Evolutionary conservation across 2,797 vertebrate species (phyloP).

Genomic region (Esox lucius): DNA sequence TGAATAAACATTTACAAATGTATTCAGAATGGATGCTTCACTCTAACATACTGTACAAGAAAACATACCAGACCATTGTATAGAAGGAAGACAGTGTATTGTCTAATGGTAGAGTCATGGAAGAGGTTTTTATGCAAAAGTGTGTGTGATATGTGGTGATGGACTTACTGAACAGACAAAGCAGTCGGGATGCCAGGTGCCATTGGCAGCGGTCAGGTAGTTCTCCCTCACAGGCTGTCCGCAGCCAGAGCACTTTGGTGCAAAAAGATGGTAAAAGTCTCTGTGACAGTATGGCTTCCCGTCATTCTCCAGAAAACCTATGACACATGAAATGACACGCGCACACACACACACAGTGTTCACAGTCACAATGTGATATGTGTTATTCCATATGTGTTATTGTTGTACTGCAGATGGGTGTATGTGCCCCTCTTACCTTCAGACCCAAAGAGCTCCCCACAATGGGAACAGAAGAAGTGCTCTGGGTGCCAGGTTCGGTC

Average conservation of each 20-base stretch:
- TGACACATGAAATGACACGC: not conserved
- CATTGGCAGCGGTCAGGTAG: slow-evolving; percentile 87
- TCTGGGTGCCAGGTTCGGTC: slow-evolving; percentile 91
- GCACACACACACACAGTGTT: not conserved
- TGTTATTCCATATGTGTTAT: not conserved
- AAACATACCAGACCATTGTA: too few species aligned
- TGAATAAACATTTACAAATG: too few species aligned
- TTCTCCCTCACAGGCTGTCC: slow-evolving; percentile 77
- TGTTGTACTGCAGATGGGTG: not conserved
- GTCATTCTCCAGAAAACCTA: slow-evolving; percentile 83
- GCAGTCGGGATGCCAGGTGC: slow-evolving; percentile 89
- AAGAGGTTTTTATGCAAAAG: not conserved
- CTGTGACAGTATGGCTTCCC: slow-evolving; percentile 86
- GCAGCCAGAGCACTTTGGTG: slow-evolving; percentile 88
- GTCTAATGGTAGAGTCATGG: not conserved
- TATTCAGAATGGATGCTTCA: too few species aligned
- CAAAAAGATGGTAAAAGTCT: slow-evolving; percentile 88
- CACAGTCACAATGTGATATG: not conserved
- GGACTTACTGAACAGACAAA: slow-evolving; percentile 88
- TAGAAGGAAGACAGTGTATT: not conserved
- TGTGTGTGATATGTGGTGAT: slow-evolving; percentile 57
- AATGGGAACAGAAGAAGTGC: slow-evolving; percentile 91
- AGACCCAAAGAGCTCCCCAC: slow-evolving; percentile 80
- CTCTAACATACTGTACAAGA: too few species aligned
- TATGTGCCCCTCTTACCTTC: slow-evolving; percentile 70